Evolutionary conservation across 2,797 vertebrate species (phyloP), one percentile per base, ranked within the genome.

Genomic region (Anas bernieri): DNA sequence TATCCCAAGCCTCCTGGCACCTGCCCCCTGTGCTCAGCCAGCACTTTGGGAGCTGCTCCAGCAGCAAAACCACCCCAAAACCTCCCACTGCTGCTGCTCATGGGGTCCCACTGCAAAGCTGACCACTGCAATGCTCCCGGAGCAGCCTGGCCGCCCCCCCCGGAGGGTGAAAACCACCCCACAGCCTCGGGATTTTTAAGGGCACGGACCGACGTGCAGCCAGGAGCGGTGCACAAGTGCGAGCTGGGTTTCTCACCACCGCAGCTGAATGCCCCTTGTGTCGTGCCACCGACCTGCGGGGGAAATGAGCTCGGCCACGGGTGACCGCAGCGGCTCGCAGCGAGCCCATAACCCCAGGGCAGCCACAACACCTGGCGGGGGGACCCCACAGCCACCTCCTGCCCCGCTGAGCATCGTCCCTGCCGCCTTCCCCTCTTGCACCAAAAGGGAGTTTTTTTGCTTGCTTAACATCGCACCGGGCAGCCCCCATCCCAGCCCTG

Each of bases 201-300:
- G 93, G 83, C 91, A 92, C 26, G 1, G 83, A 68, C 35, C 6
- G 83, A 93, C 93, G 93, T 92, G 92, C 92, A 7, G 80, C 78
- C 6, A 11, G 31, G 31, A 67, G 64, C 64, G 45, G 31, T 5
- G 6, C 54, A 20, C 62, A 0, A 31, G 85, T 39, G 82, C 84
- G 78, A 55, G 11, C n/a, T 1, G 2, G 22, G 26, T 21, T 21
- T 18, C 4, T 4, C 12, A 31, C 33, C 14, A 5, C 56, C 62
- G 0, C 62, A 6, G 70, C 88, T 92, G 4, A 94, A 96, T 83
- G 76, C 23, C 8, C 64, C 72, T 62, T 66, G 80, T 96, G 93
- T 93, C 63, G 5, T 30, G 28, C n/a, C 12, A 7, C 70, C 77
- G 28, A 20, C 22, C 18, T 9, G 5, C 6, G 13, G 52, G 33